A percentile compares a stretch with the other conserved stretches of the same genome.
These are phyloP conservation scores for Poeciliopsis prolifica DNA, from an alignment of 2,113 vertebrate species.

Conservation along the genomic window DNA sequence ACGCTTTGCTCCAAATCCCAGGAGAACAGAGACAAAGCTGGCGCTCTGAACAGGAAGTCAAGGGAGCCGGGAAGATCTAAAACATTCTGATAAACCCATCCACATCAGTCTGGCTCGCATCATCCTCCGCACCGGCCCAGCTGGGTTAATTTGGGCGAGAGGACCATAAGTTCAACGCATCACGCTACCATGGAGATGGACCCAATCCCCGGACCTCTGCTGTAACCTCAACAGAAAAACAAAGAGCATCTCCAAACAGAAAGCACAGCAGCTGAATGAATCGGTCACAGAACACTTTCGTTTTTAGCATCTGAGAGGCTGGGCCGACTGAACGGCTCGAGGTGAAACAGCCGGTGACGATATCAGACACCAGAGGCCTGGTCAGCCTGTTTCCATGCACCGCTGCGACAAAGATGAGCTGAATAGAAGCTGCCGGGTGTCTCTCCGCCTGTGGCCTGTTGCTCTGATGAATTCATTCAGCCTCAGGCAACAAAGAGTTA, in stretches of 20 bases:
- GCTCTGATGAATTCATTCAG: slow-evolving; percentile 72
- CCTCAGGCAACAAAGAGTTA: slow-evolving; percentile 70
- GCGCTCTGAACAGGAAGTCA: slow-evolving; percentile 43
- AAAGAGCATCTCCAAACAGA: not conserved
- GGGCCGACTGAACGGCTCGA: not conserved
- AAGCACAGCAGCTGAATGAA: not conserved
- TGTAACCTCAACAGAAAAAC: slow-evolving; percentile 1
- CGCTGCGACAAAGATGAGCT: slow-evolving; percentile 31
- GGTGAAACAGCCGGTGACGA: not conserved
- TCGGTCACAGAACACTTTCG: slow-evolving; percentile 27
- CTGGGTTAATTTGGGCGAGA: slow-evolving; percentile 21
- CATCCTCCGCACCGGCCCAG: slow-evolving; percentile 10
- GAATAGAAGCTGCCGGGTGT: slow-evolving; percentile 54
- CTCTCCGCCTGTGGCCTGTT: slow-evolving; percentile 63
- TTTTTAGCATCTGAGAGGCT: not conserved
- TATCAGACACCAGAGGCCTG: slow-evolving; percentile 41
- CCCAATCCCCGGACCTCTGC: slow-evolving; percentile 5
- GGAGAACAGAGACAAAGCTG: slow-evolving; percentile 15
- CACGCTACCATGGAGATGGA: slow-evolving; percentile 39
- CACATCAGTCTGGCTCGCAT: slow-evolving; percentile 15
- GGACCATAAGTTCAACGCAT: slow-evolving; percentile 22
- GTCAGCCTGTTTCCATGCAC: slow-evolving; percentile 52
- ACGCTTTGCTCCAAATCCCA: slow-evolving; percentile 12
- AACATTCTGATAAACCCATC: slow-evolving; percentile 45
- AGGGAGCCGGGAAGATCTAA: slow-evolving; percentile 41